Conservation (phyloP, 2,113 vertebrate species). For the Semnornis frantzii region DNA sequence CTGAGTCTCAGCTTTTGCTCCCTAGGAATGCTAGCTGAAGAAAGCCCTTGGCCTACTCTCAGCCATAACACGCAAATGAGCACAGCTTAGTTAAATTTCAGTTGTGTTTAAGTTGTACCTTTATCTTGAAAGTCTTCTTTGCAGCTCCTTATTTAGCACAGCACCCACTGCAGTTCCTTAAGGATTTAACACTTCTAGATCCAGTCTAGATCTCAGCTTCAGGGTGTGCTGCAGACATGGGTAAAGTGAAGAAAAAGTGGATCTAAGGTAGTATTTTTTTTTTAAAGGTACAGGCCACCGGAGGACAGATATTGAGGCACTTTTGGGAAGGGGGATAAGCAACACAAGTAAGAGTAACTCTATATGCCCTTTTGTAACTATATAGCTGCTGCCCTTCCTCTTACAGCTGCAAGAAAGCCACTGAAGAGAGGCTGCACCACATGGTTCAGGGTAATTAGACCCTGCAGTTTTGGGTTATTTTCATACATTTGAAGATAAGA, state of each 20-base stretch:
- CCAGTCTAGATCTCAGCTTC: neutral
- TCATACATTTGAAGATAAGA: rapidly evolving
- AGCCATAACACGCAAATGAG: neutral
- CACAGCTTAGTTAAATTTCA: neutral
- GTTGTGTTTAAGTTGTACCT: neutral
- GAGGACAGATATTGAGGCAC: conserved; percentile 61
- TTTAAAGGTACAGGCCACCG: conserved; percentile 45
- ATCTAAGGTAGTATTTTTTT: conserved; percentile 39
- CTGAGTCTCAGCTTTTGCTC: neutral
- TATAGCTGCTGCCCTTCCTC: neutral
- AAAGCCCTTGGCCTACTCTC: neutral
- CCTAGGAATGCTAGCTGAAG: neutral
- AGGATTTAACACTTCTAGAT: neutral
- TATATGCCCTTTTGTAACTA: neutral
- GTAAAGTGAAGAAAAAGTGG: neutral
- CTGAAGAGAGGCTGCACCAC: neutral
- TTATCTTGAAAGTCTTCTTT: neutral
- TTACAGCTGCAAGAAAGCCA: neutral
- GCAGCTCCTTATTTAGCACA: neutral
- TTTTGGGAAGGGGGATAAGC: conserved; percentile 49
- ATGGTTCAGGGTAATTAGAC: rapidly evolving
- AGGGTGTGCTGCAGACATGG: neutral
- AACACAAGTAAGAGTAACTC: neutral
- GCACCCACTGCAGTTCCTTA: neutral
- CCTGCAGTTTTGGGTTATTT: neutral